Percentiles rank a stretch among this genome's conserved stretches.
These are phyloP conservation scores for Eupeodes luniger DNA, from an alignment of 2,888 invertebrate genomes.

Conservation along the genomic window DNA sequence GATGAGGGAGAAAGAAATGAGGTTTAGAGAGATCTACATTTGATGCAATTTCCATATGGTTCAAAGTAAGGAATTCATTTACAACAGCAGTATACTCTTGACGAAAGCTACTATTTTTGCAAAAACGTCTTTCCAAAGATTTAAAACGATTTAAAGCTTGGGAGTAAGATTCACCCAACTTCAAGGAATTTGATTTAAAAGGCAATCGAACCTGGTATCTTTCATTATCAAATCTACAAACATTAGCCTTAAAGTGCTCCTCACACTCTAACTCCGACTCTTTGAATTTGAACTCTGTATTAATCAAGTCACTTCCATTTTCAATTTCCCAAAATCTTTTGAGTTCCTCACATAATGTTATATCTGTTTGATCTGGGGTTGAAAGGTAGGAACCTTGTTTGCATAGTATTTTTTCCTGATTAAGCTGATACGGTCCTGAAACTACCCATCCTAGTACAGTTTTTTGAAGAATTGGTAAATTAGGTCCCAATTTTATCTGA, in stretches of 20 bases:
- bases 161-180: neutral
- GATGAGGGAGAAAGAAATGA: constrained; percentile 8
- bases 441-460: constrained; percentile 49
- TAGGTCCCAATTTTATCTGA: no score
- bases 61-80: neutral
- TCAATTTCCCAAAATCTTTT: constrained; percentile 17
- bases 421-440: constrained; percentile 41
- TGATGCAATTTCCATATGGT: constrained; percentile 6
- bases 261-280: neutral
- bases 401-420: neutral
- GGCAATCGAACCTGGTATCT: constrained; percentile 3
- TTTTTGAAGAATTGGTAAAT: constrained; percentile 40
- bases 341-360: constrained; percentile 1
- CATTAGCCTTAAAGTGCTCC: neutral
- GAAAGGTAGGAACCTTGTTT: neutral
- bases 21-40: neutral
- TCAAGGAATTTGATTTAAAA: neutral
- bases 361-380: neutral
- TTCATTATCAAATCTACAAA: neutral
- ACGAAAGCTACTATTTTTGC: neutral
- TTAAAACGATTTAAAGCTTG: neutral
- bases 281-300: neutral
- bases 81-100: constrained; percentile 9
- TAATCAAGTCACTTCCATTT: neutral
- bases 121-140: constrained; percentile 12